Base-by-base conservation (phyloP, 2,888 invertebrate genomes). In the Alloplasta piceator region DNA sequence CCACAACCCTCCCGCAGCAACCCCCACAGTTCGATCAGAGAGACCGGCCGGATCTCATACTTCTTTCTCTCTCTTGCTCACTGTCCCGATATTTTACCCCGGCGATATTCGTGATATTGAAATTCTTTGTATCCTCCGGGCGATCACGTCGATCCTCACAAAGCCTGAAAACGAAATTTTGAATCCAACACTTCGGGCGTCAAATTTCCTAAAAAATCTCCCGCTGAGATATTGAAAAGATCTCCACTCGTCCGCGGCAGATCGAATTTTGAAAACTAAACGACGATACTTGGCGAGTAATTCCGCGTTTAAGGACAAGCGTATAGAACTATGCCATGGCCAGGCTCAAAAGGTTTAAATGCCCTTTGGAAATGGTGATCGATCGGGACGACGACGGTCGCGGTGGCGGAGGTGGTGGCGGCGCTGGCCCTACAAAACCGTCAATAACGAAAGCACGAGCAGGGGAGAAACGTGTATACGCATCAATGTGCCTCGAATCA, bases 21-120 rank as follows among this genome's bases (percentile, higher is more conserved):
- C 86, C 87, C 89, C 89, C 89, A 86, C 92, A 92, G 91, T 92
- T 92, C 92, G 91, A 92, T 92, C 89, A 87, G 86, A 89, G 91
- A 89, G 91, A 91, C 92, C 92, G 92, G 92, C 91, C 91, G 92
- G 92, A 89, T 82, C 87, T 87, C 88, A 91, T 89, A 88, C 86
- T 82, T 83, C 82, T 83, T 71, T 60, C 10, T 43, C 56, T 12
- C 48, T 60, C 43, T 26, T 26, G 26, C 26, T 26, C 26, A 26
- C 26, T 26, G 1, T 55, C 46, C 48, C 48, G 48, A 48, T 12
- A n/a, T 48, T n/a, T 5, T 48, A 5, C 12, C 48, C n/a, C 12
- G 10, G 12, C 48, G 67, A 7, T 6, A 12, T 26, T 48, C 48
- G 48, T 48, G 48, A 5, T 12, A 5, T n/a, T 12, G 48, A 10